Conservation (phyloP, 2,113 vertebrate species). For the Entelurus aequoreus region DNA sequence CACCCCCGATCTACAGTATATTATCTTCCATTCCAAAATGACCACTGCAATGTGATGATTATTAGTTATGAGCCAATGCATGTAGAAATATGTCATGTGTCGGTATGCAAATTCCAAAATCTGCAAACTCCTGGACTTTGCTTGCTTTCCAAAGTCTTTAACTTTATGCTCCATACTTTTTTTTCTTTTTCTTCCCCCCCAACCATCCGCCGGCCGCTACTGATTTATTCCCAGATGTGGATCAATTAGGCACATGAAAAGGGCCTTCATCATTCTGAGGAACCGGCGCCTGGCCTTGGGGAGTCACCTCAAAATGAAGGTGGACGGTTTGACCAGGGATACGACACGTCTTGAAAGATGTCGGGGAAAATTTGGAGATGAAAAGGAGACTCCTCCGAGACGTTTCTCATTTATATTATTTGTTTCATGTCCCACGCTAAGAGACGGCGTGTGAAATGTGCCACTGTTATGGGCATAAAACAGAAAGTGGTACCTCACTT, state of each 20-base stretch:
- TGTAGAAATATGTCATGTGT: background rate
- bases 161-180: conserved; percentile 1
- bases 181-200: background rate
- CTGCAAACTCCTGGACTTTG: conserved; percentile 1
- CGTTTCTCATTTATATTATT: conserved; percentile 1
- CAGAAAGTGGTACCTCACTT: too few relatives aligned
- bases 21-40: too few relatives aligned
- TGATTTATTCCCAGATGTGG: conserved; percentile 21
- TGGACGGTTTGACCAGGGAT: conserved; percentile 14
- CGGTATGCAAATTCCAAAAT: background rate
- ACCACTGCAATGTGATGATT: too few relatives aligned
- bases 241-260: conserved; percentile 39
- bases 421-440: too few relatives aligned
- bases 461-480: too few relatives aligned
- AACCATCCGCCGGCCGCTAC: background rate
- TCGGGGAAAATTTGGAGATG: conserved; percentile 3
- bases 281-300: background rate
- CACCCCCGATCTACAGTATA: too few relatives aligned
- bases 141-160: background rate
- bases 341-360: conserved; percentile 8
- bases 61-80: too few relatives aligned
- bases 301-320: conserved; percentile 13
- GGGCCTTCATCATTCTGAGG: conserved; percentile 17
- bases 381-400: conserved; percentile 16
- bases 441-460: too few relatives aligned